These are phyloP conservation scores for Anguilla marmorata DNA, from an alignment of 2,797 vertebrate species.

Conservation along the genomic window DNA sequence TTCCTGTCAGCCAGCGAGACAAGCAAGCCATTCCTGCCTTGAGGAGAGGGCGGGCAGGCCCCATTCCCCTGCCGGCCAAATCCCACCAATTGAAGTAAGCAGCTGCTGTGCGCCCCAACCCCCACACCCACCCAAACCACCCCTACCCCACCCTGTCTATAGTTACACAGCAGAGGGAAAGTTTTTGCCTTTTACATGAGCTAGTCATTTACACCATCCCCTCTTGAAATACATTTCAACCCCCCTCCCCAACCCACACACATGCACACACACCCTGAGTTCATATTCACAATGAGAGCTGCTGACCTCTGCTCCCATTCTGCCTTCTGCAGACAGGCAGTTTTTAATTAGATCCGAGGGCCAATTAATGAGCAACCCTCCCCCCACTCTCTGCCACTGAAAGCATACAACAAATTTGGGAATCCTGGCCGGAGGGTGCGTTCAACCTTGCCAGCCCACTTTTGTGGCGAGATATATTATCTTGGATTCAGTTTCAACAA, in stretches of 20 bases:
- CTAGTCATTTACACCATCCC: constrained; percentile 30
- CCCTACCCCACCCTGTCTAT: constrained; percentile 46
- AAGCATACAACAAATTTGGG: constrained; percentile 17
- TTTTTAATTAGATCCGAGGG: constrained; percentile 41
- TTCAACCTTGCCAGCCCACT: background rate
- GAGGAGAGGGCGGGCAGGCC: constrained; percentile 23
- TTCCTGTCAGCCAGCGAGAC: background rate
- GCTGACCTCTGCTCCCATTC: constrained; percentile 46
- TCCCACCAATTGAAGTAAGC: constrained; percentile 61
- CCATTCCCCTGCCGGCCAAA: constrained; percentile 28
- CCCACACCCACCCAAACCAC: background rate
- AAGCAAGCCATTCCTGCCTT: constrained; percentile 17
- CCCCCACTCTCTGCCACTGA: constrained; percentile 1
- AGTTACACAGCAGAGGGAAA: constrained; percentile 50
- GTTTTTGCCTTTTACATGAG: constrained; percentile 20
- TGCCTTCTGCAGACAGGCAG: constrained; percentile 35
- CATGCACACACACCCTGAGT: constrained; percentile 24
- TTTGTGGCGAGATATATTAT: background rate
- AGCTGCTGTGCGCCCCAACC: constrained; percentile 59
- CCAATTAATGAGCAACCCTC: constrained; percentile 29
- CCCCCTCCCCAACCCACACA: background rate
- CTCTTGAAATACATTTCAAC: background rate
- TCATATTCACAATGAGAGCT: constrained; percentile 36
- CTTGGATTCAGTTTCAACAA: background rate
- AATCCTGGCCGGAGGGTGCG: background rate